Percentiles rank a stretch among this genome's conserved stretches.
Conservation (phyloP, 2,797 vertebrate species). For the Oryzias dopingdopingensis region DNA sequence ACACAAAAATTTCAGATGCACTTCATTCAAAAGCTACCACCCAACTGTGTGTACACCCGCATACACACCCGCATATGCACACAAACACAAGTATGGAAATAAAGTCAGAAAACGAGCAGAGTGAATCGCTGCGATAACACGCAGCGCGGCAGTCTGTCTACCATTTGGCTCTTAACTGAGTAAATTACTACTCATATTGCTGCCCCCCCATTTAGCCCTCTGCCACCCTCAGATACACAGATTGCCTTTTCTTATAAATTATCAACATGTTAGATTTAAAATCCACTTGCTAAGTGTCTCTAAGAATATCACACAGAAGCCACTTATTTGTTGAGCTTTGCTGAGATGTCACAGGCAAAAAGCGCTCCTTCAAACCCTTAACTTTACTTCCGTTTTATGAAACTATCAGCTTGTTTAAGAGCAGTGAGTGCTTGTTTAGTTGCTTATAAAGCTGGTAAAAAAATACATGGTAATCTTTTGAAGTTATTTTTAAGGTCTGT, state of each 20-base stretch:
- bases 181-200: conserved; percentile 85
- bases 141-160: conserved; percentile 94
- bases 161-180: conserved; percentile 91
- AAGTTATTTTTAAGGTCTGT: too few relatives aligned
- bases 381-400: conserved; percentile 14
- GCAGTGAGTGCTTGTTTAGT: not conserved
- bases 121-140: conserved; percentile 88
- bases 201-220: conserved; percentile 55
- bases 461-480: too few relatives aligned
- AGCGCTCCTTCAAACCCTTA: conserved; percentile 5
- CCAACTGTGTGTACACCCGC: conserved; percentile 44
- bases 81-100: conserved; percentile 45
- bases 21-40: conserved; percentile 24
- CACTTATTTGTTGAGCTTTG: conserved; percentile 38
- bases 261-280: conserved; percentile 72
- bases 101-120: conserved; percentile 81
- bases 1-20: conserved; percentile 45
- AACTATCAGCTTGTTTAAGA: conserved; percentile 1
- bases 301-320: conserved; percentile 39
- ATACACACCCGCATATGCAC: conserved; percentile 31
- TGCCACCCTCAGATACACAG: conserved; percentile 71
- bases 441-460: too few relatives aligned
- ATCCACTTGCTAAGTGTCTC: conserved; percentile 63
- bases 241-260: conserved; percentile 75
- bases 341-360: conserved; percentile 4